These are phyloP conservation scores for Hoplodrina blanda DNA, from an alignment of 2,888 invertebrate species.

Conservation along the genomic window DNA sequence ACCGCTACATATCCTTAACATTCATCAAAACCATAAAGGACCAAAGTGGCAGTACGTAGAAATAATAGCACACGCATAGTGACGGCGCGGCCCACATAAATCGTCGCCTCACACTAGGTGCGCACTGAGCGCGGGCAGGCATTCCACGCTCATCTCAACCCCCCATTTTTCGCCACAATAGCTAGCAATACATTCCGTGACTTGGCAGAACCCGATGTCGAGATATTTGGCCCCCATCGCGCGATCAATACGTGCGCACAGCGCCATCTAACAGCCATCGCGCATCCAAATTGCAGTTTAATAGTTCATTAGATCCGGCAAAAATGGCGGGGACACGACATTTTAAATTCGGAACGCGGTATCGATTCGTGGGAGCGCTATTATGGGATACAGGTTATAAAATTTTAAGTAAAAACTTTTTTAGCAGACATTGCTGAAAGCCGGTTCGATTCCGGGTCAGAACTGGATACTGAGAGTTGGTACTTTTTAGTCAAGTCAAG, in stretches of 20 bases:
- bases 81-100: conserved; percentile 50
- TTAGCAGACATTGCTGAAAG: conserved; percentile 33
- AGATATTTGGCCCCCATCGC: conserved; percentile 84
- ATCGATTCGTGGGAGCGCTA: conserved; percentile 82
- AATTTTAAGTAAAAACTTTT: conserved; percentile 51
- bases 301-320: conserved; percentile 90
- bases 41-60: conserved; percentile 28
- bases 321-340: conserved; percentile 88
- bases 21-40: conserved; percentile 22
- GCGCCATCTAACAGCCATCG: conserved; percentile 88
- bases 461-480: conserved; percentile 41
- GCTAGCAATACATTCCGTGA: conserved; percentile 90
- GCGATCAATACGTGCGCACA: conserved; percentile 90
- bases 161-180: conserved; percentile 90
- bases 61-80: conserved; percentile 47
- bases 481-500: conserved; percentile 35
- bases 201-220: conserved; percentile 88
- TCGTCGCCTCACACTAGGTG: conserved; percentile 60
- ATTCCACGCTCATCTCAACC: conserved; percentile 80
- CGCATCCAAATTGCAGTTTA: conserved; percentile 90
- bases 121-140: conserved; percentile 76
- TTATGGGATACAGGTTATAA: conserved; percentile 61
- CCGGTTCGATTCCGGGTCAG: conserved; percentile 66
- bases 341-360: conserved; percentile 88
- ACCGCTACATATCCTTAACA: not conserved